A percentile compares a stretch with the other conserved stretches of the same genome.
Evolutionary conservation across 1,140 invertebrate species (phyloP).

Genomic region (Zaprionus taronus): DNA sequence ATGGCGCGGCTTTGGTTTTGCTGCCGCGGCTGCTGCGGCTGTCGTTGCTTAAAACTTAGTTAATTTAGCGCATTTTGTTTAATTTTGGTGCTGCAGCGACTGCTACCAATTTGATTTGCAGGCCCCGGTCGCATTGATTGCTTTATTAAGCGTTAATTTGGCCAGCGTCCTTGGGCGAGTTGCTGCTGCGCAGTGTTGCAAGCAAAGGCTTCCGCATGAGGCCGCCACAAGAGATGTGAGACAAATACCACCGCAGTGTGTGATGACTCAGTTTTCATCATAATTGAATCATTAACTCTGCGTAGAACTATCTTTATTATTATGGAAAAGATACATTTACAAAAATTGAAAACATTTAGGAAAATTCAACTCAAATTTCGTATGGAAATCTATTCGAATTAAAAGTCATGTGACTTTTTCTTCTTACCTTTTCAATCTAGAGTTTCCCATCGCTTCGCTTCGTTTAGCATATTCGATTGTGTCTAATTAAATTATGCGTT

Average conservation of each 20-base stretch:
- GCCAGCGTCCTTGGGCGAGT: constrained; percentile 62
- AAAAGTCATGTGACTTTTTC: neutral
- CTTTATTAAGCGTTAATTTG: constrained; percentile 78
- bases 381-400: neutral
- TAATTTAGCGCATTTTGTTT: constrained; percentile 79
- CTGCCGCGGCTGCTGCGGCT: constrained; percentile 2
- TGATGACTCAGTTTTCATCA: constrained; percentile 23
- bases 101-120: constrained; percentile 78
- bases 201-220: constrained; percentile 57
- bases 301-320: constrained; percentile 9
- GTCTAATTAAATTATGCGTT: constrained; percentile 71
- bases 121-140: constrained; percentile 68
- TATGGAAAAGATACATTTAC: neutral
- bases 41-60: constrained; percentile 67
- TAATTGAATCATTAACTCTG: neutral
- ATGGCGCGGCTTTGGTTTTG: constrained; percentile 50
- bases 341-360: constrained; percentile 2
- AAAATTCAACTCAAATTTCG: neutral
- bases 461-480: constrained; percentile 23
- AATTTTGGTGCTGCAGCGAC: constrained; percentile 59
- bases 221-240: neutral
- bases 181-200: constrained; percentile 36
- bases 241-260: neutral
- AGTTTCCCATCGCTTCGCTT: constrained; percentile 50
- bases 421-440: neutral